Evolutionary conservation across 2,888 invertebrate genomes (phyloP).

Genomic region (Koerneria pararmatus): DNA sequence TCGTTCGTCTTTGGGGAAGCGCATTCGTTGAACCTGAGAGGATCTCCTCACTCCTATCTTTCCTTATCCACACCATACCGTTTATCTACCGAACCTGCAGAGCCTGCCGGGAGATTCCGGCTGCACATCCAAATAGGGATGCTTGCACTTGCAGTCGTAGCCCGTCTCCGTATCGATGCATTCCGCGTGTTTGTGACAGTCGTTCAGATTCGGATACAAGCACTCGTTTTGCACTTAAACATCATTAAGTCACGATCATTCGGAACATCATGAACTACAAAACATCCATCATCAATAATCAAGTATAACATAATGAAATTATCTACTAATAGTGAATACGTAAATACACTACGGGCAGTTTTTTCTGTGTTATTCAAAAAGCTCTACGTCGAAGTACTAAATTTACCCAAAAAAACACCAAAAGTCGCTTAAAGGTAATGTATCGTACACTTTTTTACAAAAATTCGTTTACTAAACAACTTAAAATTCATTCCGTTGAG

Average conservation of each 20-base stretch:
- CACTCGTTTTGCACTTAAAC: slow-evolving; percentile 50
- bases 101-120: slow-evolving; percentile 41
- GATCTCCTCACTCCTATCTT: background rate
- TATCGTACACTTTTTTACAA: too few species aligned
- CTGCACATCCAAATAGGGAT: slow-evolving; percentile 36
- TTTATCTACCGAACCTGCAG: slow-evolving; percentile 33
- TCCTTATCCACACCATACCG: slow-evolving; percentile 33
- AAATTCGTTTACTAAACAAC: too few species aligned
- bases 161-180: slow-evolving; percentile 57
- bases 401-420: background rate
- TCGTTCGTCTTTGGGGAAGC: slow-evolving; percentile 37
- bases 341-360: background rate
- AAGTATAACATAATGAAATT: too few species aligned
- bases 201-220: slow-evolving; percentile 36
- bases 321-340: too few species aligned
- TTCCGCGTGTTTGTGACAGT: slow-evolving; percentile 50
- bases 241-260: background rate
- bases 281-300: too few species aligned
- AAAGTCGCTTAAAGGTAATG: too few species aligned
- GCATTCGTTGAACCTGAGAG: slow-evolving; percentile 29
- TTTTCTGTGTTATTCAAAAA: background rate
- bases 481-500: too few species aligned
- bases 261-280: too few species aligned
- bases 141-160: slow-evolving; percentile 50
- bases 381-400: background rate